Evolutionary conservation across 2,113 vertebrate species (phyloP).

Genomic region (Chionodraco myersi): DNA sequence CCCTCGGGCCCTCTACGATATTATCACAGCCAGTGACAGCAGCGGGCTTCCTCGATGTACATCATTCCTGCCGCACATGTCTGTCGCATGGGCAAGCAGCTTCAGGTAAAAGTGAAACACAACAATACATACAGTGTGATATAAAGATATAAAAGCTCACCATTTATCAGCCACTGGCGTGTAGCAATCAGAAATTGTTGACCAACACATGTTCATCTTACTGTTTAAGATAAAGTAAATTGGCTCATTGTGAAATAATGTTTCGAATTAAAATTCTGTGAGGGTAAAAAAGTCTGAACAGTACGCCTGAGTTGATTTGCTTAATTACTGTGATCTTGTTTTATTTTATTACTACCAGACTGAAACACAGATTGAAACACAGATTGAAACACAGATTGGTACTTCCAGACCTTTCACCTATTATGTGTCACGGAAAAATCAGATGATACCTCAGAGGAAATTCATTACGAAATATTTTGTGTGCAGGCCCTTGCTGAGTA

Average conservation of each 20-base stretch:
- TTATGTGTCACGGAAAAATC: background rate
- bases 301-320: background rate
- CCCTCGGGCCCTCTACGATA: conserved; percentile 91
- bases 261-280: background rate
- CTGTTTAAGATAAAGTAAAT: background rate
- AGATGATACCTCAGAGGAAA: background rate
- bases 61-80: conserved; percentile 93
- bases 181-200: background rate
- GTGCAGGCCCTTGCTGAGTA: conserved; percentile 90
- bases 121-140: background rate
- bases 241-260: background rate
- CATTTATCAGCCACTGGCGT: background rate
- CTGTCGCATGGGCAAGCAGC: conserved; percentile 93
- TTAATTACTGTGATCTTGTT: background rate
- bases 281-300: background rate
- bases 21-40: conserved; percentile 90
- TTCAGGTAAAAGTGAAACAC: conserved; percentile 80
- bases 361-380: background rate
- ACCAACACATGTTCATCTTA: background rate
- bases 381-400: background rate
- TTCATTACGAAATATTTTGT: background rate
- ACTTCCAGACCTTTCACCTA: background rate
- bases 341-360: background rate
- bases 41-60: conserved; percentile 93
- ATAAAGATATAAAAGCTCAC: background rate